Conservation (phyloP, 64 coral and sea anemone genomes). For the Cladopsammia gracilis region DNA sequence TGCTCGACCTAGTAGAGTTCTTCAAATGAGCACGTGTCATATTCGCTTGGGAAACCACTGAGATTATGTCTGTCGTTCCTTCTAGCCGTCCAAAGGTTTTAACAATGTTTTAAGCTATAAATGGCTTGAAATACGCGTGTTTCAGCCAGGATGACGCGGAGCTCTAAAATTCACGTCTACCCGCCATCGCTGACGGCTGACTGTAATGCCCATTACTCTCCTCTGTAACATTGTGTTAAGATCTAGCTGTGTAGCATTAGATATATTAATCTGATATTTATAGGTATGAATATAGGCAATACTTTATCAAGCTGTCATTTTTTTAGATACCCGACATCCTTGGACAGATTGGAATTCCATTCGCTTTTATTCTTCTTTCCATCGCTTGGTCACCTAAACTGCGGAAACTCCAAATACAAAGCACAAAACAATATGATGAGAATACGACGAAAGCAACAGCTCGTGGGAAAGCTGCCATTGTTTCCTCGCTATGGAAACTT, state of each 20-base stretch:
- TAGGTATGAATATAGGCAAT: too few species aligned
- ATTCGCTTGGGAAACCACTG: background rate
- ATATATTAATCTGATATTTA: too few species aligned
- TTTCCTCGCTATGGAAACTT: constrained; percentile 43
- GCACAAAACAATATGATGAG: background rate
- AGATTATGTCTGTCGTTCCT: background rate
- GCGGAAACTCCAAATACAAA: constrained; percentile 50
- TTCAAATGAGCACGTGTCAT: background rate
- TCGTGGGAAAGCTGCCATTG: constrained; percentile 61
- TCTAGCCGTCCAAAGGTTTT: background rate
- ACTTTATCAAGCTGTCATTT: too few species aligned
- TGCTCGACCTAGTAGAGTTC: background rate
- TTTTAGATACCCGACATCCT: background rate
- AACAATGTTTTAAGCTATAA: background rate
- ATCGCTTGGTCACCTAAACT: constrained; percentile 70
- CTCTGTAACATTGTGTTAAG: too few species aligned
- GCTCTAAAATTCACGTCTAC: background rate
- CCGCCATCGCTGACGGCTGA: background rate
- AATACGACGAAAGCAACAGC: background rate
- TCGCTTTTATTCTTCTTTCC: constrained; percentile 22
- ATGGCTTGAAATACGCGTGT: background rate
- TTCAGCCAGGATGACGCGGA: background rate
- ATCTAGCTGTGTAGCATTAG: too few species aligned
- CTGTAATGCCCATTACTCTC: background rate
- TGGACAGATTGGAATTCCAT: constrained; percentile 29